These are phyloP conservation scores for Dicentrarchus labrax DNA, from an alignment of 2,113 vertebrate species.

Conservation along the genomic window DNA sequence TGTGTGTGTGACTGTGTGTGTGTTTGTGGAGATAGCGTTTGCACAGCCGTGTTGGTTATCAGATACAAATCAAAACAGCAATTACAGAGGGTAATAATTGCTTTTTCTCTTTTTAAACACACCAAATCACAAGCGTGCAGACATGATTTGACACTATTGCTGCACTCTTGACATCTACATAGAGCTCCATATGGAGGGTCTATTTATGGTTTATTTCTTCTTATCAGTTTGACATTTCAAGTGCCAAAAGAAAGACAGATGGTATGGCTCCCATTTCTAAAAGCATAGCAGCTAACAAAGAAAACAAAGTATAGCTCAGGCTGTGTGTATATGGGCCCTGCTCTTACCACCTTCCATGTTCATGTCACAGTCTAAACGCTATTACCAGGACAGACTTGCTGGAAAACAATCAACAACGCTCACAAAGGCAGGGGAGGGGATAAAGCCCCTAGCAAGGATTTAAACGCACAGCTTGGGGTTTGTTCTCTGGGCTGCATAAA, in stretches of 20 bases:
- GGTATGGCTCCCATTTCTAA: no score
- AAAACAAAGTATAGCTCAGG: background rate
- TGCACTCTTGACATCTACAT: constrained; percentile 21
- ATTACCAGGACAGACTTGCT: constrained; percentile 22
- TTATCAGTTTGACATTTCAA: background rate
- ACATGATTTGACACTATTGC: constrained; percentile 58
- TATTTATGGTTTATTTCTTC: background rate
- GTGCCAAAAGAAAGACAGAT: no score
- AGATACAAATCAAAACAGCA: constrained; percentile 78
- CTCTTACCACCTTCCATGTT: background rate
- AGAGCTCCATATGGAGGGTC: constrained; percentile 9
- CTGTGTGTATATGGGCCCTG: background rate
- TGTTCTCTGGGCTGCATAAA: constrained; percentile 20
- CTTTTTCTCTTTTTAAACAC: constrained; percentile 59
- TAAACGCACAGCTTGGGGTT: constrained; percentile 21
- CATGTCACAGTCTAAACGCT: constrained; percentile 39
- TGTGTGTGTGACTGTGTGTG: background rate
- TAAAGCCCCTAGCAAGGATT: constrained; percentile 45
- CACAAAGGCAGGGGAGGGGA: constrained; percentile 22
- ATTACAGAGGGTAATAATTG: constrained; percentile 77
- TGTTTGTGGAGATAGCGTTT: background rate
- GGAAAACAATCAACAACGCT: constrained; percentile 36
- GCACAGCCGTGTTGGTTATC: constrained; percentile 66
- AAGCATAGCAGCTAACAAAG: background rate
- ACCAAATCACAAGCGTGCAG: constrained; percentile 71